Evolutionary conservation across 2,888 invertebrate genomes (phyloP), one percentile per base, ranked within the genome.

Genomic region (Andrena dorsata): DNA sequence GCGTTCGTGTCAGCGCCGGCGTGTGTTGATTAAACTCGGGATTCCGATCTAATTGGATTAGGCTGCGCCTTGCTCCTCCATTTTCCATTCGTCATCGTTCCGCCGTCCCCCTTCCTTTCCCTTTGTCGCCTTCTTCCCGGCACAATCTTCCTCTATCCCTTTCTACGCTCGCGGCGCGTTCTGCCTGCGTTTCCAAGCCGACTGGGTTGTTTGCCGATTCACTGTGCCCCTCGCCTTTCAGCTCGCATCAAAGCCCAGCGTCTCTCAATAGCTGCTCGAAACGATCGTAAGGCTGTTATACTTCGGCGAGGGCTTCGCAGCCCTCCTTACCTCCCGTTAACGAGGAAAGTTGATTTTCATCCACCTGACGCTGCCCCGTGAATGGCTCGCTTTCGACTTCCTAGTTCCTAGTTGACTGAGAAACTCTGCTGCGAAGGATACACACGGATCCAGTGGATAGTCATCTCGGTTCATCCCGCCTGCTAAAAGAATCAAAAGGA

Each of bases 21-120:
- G 78, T 82, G 88, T 83, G 88, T 88, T 88, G 89, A 91, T 92
- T 91, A 89, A 91, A 90, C 90, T 80, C 81, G 70, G 86, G 85
- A 91, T 92, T 91, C 90, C 91, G 83, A 85, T 89, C 88, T 92
- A 92, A 92, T 92, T 92, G 90, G 92, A 91, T 91, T 90, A 90
- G 83, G 76, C 84, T 80, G 83, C 79, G 80, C 73, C 76, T 65
- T 70, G 73, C 82, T 76, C 73, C 78, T 75, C 79, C 75, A 76
- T 80, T 86, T 86, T 84, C 82, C 83, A 86, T 86, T 90, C 82
- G 85, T 89, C 90, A 86, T 90, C 89, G 80, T 89, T 41, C 76
- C 77, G 61, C 64, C 56, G 61, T 60, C 71, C 56, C 51, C 53
- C 53, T 41, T 30, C 49, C 23, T 68, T 49, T 53, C 56, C 28